Percentiles rank a stretch among this genome's conserved stretches.
Conservation (phyloP, 2,113 vertebrate species). For the Pithys albifrons region DNA sequence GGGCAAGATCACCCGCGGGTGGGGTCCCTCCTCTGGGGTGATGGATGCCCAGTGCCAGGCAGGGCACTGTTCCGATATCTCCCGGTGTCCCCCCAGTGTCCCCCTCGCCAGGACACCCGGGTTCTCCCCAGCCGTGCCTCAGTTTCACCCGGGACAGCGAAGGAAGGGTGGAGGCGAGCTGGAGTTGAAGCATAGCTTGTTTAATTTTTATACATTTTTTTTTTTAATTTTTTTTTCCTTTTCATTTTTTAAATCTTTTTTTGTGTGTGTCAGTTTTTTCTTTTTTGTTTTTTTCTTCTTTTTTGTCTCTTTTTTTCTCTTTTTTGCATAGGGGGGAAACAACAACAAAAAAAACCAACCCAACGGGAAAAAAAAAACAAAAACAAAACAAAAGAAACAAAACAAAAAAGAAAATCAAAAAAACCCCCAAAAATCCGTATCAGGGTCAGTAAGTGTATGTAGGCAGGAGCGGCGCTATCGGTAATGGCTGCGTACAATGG, state of each 20-base stretch:
- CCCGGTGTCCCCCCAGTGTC: neutral
- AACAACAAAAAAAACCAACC: neutral
- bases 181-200: constrained; percentile 88
- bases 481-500: constrained; percentile 80
- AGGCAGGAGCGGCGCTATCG: constrained; percentile 80
- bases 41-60: neutral
- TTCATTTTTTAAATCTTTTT: neutral
- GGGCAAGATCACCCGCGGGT: neutral
- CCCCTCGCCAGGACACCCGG: too few species aligned
- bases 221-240: constrained; percentile 66
- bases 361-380: neutral
- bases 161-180: constrained; percentile 32
- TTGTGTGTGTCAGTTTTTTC: neutral
- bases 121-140: neutral
- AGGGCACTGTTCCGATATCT: neutral
- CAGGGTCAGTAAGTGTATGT: constrained; percentile 82
- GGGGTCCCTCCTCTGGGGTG: neutral
- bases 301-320: constrained; percentile 53
- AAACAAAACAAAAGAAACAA: neutral
- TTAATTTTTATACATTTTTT: constrained; percentile 86
- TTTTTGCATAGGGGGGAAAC: constrained; percentile 84
- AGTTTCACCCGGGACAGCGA: neutral
- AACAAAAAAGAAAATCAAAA: neutral
- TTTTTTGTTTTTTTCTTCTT: constrained; percentile 24
- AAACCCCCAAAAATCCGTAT: constrained; percentile 68